phyloP scores from a whole-genome alignment of 2,888 invertebrate genomes.

The Machimus atricapillus region DNA sequence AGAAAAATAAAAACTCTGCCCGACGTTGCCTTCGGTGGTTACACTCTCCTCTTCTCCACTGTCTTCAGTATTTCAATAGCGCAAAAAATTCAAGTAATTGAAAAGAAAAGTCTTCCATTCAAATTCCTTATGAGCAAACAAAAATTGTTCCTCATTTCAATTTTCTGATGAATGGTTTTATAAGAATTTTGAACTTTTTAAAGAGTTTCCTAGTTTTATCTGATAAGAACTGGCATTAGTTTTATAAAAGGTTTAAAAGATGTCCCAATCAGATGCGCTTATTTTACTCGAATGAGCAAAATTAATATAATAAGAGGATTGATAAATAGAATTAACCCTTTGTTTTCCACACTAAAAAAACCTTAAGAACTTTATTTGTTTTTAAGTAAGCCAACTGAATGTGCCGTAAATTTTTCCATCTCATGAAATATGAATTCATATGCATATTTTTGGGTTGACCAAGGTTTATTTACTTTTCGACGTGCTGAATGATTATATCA shows the following conservation, averaged over 20 bases:
- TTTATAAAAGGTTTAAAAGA: neutral
- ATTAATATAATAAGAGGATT: too few species aligned
- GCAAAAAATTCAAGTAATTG: neutral
- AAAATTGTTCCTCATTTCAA: neutral
- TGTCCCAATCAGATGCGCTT: neutral
- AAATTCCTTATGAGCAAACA: neutral
- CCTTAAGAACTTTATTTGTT: too few species aligned
- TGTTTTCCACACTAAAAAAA: too few species aligned
- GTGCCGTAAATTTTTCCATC: too few species aligned
- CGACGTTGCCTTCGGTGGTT: neutral
- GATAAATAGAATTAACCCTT: too few species aligned
- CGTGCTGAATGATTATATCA: too few species aligned
- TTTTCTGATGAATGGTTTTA: neutral
- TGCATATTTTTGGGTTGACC: too few species aligned
- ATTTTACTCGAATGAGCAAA: neutral
- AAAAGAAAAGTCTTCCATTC: neutral
- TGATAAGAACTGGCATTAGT: neutral
- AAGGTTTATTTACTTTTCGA: too few species aligned
- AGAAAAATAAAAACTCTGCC: neutral
- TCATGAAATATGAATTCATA: too few species aligned
- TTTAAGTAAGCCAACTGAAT: too few species aligned
- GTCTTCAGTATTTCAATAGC: neutral
- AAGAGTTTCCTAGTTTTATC: neutral
- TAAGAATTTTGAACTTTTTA: neutral
- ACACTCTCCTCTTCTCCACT: neutral